These are phyloP conservation scores for Scaptodrosophila lebanonensis DNA, from an alignment of 1,140 invertebrate genomes.

Conservation along the genomic window DNA sequence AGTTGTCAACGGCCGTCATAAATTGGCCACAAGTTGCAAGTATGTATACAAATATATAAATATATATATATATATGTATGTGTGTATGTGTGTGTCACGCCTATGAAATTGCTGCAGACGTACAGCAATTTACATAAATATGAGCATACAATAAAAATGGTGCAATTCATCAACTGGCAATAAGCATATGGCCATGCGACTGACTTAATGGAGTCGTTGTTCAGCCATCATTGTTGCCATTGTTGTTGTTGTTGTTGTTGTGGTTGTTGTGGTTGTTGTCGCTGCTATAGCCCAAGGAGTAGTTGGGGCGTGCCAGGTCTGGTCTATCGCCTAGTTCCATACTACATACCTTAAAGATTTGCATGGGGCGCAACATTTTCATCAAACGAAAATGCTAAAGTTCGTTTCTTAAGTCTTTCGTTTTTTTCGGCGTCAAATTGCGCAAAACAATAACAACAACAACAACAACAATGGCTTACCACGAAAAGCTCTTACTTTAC, in stretches of 20 bases:
- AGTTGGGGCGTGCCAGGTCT: too few species aligned
- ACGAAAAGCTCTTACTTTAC: constrained; percentile 35
- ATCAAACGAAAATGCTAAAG: constrained; percentile 46
- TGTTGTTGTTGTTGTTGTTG: too few species aligned
- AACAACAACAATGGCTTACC: constrained; percentile 3
- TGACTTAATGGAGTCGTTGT: constrained; percentile 58
- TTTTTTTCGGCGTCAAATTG: constrained; percentile 44
- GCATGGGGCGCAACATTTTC: not conserved
- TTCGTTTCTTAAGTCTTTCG: constrained; percentile 67
- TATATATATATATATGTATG: constrained; percentile 6
- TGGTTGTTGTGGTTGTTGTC: too few species aligned
- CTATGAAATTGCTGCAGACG: constrained; percentile 18
- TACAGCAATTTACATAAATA: constrained; percentile 48
- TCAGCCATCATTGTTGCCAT: constrained; percentile 4
- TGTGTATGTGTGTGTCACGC: constrained; percentile 40
- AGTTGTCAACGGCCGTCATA: constrained; percentile 43
- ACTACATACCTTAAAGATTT: constrained; percentile 6
- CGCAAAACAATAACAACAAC: constrained; percentile 31
- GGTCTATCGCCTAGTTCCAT: too few species aligned
- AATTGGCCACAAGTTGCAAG: too few species aligned
- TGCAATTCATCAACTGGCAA: constrained; percentile 54
- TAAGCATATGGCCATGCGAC: constrained; percentile 42
- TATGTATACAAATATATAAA: constrained; percentile 17
- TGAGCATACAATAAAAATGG: constrained; percentile 24
- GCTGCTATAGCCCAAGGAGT: too few species aligned